phyloP scores from a whole-genome alignment of 2,113 vertebrate genomes.

The Tamias sibiricus region DNA sequence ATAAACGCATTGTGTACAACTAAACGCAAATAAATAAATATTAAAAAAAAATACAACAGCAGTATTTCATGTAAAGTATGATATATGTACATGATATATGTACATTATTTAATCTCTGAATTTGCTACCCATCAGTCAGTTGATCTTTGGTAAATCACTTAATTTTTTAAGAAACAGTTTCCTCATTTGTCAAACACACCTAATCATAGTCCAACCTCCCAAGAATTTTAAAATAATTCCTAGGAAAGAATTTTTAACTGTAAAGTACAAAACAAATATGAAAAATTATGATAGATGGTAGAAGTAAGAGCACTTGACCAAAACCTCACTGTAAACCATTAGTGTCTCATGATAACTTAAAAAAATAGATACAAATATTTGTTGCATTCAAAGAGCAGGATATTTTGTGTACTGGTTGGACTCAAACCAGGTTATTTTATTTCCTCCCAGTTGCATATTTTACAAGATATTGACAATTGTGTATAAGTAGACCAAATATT shows the following conservation, averaged over 20 bases:
- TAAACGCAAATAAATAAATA: too few relatives aligned
- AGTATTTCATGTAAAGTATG: neutral
- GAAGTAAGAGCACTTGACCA: neutral
- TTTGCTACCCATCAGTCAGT: neutral
- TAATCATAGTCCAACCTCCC: neutral
- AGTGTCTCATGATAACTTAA: neutral
- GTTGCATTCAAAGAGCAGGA: neutral
- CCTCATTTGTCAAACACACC: neutral
- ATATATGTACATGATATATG: neutral
- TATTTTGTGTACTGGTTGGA: neutral
- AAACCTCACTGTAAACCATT: neutral
- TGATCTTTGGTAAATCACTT: neutral
- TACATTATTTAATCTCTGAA: neutral
- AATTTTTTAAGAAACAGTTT: neutral
- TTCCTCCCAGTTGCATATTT: neutral
- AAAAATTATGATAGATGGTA: neutral
- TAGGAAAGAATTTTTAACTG: neutral
- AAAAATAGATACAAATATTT: neutral
- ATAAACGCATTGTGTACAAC: too few relatives aligned
- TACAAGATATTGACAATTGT: neutral
- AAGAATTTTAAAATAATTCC: neutral
- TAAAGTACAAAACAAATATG: neutral
- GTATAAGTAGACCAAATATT: neutral
- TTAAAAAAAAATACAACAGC: too few relatives aligned
- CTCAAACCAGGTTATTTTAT: neutral